Percentiles rank a stretch among this genome's conserved stretches.
phyloP scores from a whole-genome alignment of 2,888 invertebrate genomes.

The Hypercompe scribonia region DNA sequence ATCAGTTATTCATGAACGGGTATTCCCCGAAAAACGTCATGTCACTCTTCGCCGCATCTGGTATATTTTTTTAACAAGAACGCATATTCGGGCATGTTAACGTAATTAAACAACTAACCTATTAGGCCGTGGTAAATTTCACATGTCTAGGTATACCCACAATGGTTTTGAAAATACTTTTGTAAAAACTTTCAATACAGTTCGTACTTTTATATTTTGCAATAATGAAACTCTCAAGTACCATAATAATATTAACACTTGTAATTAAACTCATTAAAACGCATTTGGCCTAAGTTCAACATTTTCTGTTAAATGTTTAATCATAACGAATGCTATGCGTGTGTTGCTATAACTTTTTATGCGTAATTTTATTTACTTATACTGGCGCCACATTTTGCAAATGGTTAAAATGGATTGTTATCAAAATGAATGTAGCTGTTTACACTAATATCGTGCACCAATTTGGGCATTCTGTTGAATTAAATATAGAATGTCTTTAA shows the following conservation, averaged over 20 bases:
- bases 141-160: background rate
- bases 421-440: background rate
- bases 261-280: background rate
- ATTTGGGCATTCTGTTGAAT: background rate
- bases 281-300: background rate
- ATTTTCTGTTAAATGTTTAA: background rate
- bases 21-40: background rate
- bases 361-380: background rate
- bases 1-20: background rate
- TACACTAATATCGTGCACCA: background rate
- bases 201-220: background rate
- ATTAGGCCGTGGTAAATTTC: too few relatives aligned
- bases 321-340: too few relatives aligned
- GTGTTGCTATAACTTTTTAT: too few relatives aligned
- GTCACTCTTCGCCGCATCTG: background rate
- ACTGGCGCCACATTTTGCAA: background rate
- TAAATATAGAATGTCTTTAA: background rate
- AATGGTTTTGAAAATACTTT: background rate
- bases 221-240: background rate
- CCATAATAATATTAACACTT: background rate
- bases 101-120: too few relatives aligned
- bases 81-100: background rate
- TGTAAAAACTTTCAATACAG: background rate
- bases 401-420: background rate
- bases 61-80: background rate